phyloP scores from a whole-genome alignment of 2,888 invertebrate genomes.

The Sinopyrophorus schimmeli region DNA sequence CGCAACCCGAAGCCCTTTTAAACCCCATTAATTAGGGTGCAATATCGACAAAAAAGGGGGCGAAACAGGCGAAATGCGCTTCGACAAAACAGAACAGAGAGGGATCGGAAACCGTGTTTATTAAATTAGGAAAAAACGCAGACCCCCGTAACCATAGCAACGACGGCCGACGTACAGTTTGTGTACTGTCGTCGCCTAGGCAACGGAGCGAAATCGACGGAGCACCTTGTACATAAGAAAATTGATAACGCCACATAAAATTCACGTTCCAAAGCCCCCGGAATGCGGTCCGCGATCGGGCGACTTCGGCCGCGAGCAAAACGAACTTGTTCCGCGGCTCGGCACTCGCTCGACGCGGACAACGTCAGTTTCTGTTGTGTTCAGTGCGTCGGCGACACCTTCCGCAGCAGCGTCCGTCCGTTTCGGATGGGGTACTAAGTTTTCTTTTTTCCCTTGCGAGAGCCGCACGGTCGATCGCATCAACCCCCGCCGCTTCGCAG shows the following conservation, averaged over 20 bases:
- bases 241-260: constrained; percentile 16
- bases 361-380: constrained; percentile 11
- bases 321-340: constrained; percentile 17
- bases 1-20: too few species aligned
- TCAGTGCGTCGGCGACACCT: constrained; percentile 19
- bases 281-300: constrained; percentile 19
- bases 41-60: too few species aligned
- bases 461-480: constrained; percentile 5
- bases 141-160: too few species aligned
- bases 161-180: too few species aligned
- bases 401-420: constrained; percentile 12
- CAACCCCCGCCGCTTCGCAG: constrained; percentile 1
- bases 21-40: too few species aligned
- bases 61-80: too few species aligned
- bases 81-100: too few species aligned
- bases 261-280: constrained; percentile 13
- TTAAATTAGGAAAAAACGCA: too few species aligned
- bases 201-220: not conserved
- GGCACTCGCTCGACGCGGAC: constrained; percentile 14
- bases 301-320: constrained; percentile 10
- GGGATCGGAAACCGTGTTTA: too few species aligned
- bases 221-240: not conserved
- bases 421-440: constrained; percentile 3
- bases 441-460: constrained; percentile 3
- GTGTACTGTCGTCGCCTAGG: too few species aligned